Evolutionary conservation across 2,113 vertebrate genomes (phyloP), one percentile per base, ranked within the genome.

Genomic region (Cyanoderma ruficeps): DNA sequence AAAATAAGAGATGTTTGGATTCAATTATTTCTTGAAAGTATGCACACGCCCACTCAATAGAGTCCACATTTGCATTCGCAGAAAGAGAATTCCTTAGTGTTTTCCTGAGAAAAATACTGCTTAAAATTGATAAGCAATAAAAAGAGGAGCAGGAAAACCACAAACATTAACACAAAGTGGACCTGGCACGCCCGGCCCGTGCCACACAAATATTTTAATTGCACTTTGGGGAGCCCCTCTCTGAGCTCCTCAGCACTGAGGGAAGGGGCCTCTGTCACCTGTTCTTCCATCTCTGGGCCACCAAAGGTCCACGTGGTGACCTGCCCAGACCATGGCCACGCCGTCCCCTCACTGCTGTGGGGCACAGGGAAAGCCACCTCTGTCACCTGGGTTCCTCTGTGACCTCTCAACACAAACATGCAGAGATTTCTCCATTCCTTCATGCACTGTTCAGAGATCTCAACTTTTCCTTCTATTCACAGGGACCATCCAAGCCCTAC

Each of bases 1-100:
- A 89, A 87, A 91, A 91, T 46, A 82, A 90, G 75, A 88, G 50
- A 95, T 91, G 88, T 84, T 96, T 96, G 83, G 80, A 94, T 93
- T 91, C 71, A 90, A 75, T 93, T 95, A 89, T 84, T 95, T 83
- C n/a, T 92, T 80, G 89, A 87, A 94, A 92, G 50, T 52, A 89
- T n/a, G 70, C 90, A 52, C 68, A 86, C 78, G 49, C 75, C 57
- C 92, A 87, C 86, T 79, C 77, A 89, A 86, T 85, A 77, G 37
- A 86, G 87, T 83, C 70, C 92, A 93, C 56, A 88, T 93, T 94
- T 93, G 87, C 74, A 95, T 80, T 77, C 57, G 65, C 78, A 86
- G 83, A 91, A 90, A 63, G 67, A 81, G 25, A 94, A 90, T 77
- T 65, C 24, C 47, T 24, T 49, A 49, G 23, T 24, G 2, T 63